Percentiles rank a stretch among this genome's conserved stretches.
Evolutionary conservation across 2,888 invertebrate genomes (phyloP).

Genomic region (Junonia oenone): DNA sequence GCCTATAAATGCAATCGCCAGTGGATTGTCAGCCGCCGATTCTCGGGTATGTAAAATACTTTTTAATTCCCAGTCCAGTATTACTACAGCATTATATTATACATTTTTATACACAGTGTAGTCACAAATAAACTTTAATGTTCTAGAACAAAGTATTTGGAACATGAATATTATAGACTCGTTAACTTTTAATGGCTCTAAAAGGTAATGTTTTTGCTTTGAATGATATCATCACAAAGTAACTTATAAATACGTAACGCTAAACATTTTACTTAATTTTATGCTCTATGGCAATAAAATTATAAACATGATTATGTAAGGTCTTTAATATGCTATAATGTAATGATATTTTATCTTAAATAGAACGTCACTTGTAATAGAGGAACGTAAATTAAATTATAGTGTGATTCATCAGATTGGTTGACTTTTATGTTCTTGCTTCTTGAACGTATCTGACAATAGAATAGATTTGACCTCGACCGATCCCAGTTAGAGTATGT

Average conservation of each 20-base stretch:
- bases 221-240: slow-evolving; percentile 10
- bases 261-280: not conserved
- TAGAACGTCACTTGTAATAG: slow-evolving; percentile 5
- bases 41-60: slow-evolving; percentile 68
- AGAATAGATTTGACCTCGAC: slow-evolving; percentile 68
- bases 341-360: not conserved
- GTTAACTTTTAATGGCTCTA: slow-evolving; percentile 12
- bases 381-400: slow-evolving; percentile 9
- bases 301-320: not conserved
- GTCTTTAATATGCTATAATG: not conserved
- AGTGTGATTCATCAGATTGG: slow-evolving; percentile 26
- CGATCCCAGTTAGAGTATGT: slow-evolving; percentile 43
- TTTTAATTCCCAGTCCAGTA: too few species aligned
- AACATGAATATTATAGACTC: slow-evolving; percentile 10
- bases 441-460: slow-evolving; percentile 48
- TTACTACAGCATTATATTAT: too few species aligned
- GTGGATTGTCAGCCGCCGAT: slow-evolving; percentile 79
- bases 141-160: not conserved
- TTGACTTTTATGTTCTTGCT: slow-evolving; percentile 30
- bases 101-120: not conserved
- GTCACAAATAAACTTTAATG: not conserved
- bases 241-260: not conserved
- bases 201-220: slow-evolving; percentile 11
- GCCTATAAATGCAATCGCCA: slow-evolving; percentile 82
- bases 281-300: not conserved